phyloP scores from a whole-genome alignment of 2,113 vertebrate genomes.

The Nibea albiflora region DNA sequence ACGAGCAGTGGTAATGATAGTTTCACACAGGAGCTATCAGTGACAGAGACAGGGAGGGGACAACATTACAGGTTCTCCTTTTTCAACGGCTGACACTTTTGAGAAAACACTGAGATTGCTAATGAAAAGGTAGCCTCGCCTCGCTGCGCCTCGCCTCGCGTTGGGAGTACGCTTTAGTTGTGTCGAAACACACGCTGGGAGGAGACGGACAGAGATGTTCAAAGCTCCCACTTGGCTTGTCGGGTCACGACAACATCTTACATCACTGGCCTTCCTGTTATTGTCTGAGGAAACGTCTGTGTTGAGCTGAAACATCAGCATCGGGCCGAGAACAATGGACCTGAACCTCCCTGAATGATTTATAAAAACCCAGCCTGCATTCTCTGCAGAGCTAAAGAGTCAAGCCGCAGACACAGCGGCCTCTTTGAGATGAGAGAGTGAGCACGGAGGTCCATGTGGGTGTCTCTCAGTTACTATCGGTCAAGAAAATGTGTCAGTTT shows the following conservation, averaged over 20 bases:
- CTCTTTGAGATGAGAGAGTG: not conserved
- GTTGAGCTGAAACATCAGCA: constrained; percentile 16
- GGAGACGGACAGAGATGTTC: constrained; percentile 31
- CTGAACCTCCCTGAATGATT: constrained; percentile 13
- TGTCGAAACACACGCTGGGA: constrained; percentile 20
- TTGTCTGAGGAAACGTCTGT: constrained; percentile 62
- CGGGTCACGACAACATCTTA: constrained; percentile 58
- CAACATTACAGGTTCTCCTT: constrained; percentile 30
- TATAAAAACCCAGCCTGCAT: not conserved
- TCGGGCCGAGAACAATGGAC: constrained; percentile 49
- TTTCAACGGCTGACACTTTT: constrained; percentile 35
- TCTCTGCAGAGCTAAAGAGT: constrained; percentile 9
- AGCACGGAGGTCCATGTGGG: not conserved
- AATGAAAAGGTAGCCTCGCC: constrained; percentile 55
- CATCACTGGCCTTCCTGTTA: constrained; percentile 69
- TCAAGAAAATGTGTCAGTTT: not conserved
- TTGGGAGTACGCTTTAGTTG: constrained; percentile 29
- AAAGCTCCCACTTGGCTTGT: constrained; percentile 40
- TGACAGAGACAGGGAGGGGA: not conserved
- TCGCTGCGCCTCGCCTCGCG: not conserved
- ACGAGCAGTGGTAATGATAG: constrained; percentile 53
- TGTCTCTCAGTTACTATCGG: no score
- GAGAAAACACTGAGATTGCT: constrained; percentile 62
- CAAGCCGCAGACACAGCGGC: not conserved
- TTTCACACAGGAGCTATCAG: constrained; percentile 40